Evolutionary conservation across 1,140 invertebrate species (phyloP), one percentile per base, ranked within the genome.

Genomic region (Wiebesia pumilae): DNA sequence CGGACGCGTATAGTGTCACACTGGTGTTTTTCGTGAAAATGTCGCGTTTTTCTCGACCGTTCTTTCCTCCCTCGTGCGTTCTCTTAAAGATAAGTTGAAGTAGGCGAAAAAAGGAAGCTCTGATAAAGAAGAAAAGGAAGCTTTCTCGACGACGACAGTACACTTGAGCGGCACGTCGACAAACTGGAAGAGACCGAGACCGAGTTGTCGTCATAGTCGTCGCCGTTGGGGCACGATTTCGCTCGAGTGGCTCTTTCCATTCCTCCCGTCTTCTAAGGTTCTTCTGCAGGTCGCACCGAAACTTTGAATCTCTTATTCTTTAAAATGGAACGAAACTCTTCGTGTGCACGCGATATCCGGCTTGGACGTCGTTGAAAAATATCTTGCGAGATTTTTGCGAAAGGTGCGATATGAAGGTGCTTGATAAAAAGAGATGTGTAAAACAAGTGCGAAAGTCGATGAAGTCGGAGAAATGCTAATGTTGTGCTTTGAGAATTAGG

Each of bases 201-300:
- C 19, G 35, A 71, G 40, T 71, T n/a, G 40, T 82, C 40, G n/a
- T 73, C 12, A 27, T 40, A 73, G 35, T 38, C 12, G 51, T 62
- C 33, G 47, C 19, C 78, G 54, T 51, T 35, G 51, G 24, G n/a
- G 83, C 73, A 84, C 73, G 75, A 84, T 84, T 84, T 78, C 83
- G 54, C 58, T 84, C 83, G 40, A 84, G 83, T 84, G 83, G 62
- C 83, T 65, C n/a, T 81, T 81, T 47, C 30, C 80, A 35, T 77
- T 67, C 27, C 35, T 51, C 35, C 35, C 47, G 33, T 7, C 83
- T 47, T 38, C 19, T 10, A 3, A 12, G 21, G 51, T 51, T 40
- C 81, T 71, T 33, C 67, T 33, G 1, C 30, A 16, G 30, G 40
- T 47, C 38, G 19, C 47, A 35, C 30, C 33, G 33, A 62, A 80